Evolutionary conservation across 2,797 vertebrate species (phyloP), one percentile per base, ranked within the genome.

Genomic region (Lophotriccus pileatus): DNA sequence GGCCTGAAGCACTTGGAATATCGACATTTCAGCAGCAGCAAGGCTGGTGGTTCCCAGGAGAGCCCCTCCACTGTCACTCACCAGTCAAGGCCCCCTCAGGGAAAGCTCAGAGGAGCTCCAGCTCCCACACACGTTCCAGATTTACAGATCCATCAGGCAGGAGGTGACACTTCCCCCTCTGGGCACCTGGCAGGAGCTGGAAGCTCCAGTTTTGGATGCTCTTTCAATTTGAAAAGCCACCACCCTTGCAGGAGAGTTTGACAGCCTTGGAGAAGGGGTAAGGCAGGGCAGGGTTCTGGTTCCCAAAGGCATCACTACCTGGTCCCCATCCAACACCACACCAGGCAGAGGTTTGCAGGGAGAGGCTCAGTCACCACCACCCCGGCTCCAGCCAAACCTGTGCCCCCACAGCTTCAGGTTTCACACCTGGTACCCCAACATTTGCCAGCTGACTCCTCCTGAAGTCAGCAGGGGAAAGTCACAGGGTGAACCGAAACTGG

Each of bases 401-500:
- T 17, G 72, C 21, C 46, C 36, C 34, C 47, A 13, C 27, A 78
- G 11, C 49, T 36, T 34, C 68, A 52, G 23, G 15, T 8, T 78
- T 66, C 7, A 14, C 4, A 7, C 14, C 50, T 4, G 25, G 63
- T 25, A 49, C 68, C 46, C 68, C 34, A 76, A 37, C 19, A n/a
- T 39, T 8, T 77, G 32, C 50, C 58, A 91, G 62, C 58, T 83
- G 72, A 72, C 12, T 2, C 5, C 24, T 70, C n/a, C 81, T 30
- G 12, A 68, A 79, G 37, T 14, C 81, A 76, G 44, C 2, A 55
- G 72, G 58, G 52, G 78, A 77, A 73, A 19, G 49, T 24, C 6
- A 14, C 5, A 60, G 68, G 28, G 58, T 6, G 82, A 96, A 95
- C 32, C 15, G 76, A 94, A 94, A 94, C 49, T 16, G 25, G 12